phyloP scores from a whole-genome alignment of 2,888 invertebrate species.

The Drepana falcataria region DNA sequence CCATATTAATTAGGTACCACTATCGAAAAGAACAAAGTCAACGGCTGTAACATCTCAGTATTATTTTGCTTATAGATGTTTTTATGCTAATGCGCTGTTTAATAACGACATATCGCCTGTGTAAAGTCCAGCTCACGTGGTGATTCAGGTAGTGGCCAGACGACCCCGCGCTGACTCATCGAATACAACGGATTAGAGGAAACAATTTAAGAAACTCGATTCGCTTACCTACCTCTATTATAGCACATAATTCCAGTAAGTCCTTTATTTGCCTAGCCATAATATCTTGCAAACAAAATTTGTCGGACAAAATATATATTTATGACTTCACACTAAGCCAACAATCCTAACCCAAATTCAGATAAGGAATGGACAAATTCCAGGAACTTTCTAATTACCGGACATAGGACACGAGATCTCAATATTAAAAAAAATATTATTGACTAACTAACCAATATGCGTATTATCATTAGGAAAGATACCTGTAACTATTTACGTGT shows the following conservation, averaged over 20 bases:
- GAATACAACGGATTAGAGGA: slow-evolving; percentile 5
- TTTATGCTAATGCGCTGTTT: not conserved
- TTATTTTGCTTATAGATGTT: not conserved
- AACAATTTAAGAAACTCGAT: slow-evolving; percentile 2
- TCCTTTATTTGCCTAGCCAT: not conserved
- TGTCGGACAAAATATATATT: not conserved
- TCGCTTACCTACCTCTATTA: not conserved
- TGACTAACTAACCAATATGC: too few relatives aligned
- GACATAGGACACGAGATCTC: not conserved
- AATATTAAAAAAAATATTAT: not conserved
- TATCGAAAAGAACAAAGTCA: too few relatives aligned
- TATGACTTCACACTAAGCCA: not conserved
- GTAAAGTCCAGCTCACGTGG: not conserved
- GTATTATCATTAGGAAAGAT: too few relatives aligned
- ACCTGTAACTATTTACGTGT: too few relatives aligned
- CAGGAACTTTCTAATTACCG: not conserved
- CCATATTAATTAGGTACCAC: too few relatives aligned
- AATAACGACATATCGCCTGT: not conserved
- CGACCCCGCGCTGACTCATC: slow-evolving; percentile 11
- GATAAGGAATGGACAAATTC: not conserved
- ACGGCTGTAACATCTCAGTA: too few relatives aligned
- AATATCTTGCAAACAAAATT: not conserved
- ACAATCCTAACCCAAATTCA: not conserved
- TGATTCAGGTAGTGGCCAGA: slow-evolving; percentile 1
- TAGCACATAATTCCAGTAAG: not conserved